These are phyloP conservation scores for Drosophila kohkoa DNA, from an alignment of 1,140 invertebrate genomes.

Conservation along the genomic window DNA sequence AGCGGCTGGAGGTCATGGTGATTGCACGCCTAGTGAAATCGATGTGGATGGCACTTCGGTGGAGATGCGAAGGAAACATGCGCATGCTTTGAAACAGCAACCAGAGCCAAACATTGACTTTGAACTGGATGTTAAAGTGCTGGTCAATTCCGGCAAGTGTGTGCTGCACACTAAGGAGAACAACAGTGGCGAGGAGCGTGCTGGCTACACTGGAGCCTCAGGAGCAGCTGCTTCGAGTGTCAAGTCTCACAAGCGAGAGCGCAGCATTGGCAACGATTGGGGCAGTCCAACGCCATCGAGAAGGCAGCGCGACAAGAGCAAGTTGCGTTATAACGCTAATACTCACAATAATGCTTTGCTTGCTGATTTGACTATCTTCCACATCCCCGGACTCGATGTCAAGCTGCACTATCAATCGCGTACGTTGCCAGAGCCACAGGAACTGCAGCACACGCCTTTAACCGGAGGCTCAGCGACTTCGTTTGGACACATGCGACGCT, in stretches of 20 bases:
- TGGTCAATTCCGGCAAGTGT: conserved; percentile 98
- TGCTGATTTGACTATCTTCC: conserved; percentile 95
- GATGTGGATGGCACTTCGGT: conserved; percentile 89
- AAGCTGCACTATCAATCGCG: conserved; percentile 97
- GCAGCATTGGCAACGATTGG: conserved; percentile 82
- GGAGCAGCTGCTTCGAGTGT: conserved; percentile 59
- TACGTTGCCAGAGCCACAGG: conserved; percentile 87
- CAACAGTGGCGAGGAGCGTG: conserved; percentile 89
- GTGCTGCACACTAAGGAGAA: conserved; percentile 96
- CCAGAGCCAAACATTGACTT: conserved; percentile 98
- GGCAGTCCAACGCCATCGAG: conserved; percentile 86
- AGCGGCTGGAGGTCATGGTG: conserved; percentile 32
- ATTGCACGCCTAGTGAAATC: conserved; percentile 83
- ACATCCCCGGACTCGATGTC: conserved; percentile 97
- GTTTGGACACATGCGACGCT: conserved; percentile 80
- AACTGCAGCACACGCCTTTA: conserved; percentile 54
- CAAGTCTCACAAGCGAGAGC: conserved; percentile 79
- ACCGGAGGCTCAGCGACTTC: conserved; percentile 54
- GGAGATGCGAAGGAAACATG: conserved; percentile 87
- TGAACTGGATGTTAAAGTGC: conserved; percentile 97
- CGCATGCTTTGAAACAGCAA: conserved; percentile 86
- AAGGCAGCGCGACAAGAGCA: conserved; percentile 85
- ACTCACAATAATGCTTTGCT: conserved; percentile 86
- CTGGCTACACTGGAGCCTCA: conserved; percentile 85
- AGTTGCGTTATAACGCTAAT: conserved; percentile 82